Evolutionary conservation across 2,888 invertebrate species (phyloP).

Genomic region (Plebejus anna): DNA sequence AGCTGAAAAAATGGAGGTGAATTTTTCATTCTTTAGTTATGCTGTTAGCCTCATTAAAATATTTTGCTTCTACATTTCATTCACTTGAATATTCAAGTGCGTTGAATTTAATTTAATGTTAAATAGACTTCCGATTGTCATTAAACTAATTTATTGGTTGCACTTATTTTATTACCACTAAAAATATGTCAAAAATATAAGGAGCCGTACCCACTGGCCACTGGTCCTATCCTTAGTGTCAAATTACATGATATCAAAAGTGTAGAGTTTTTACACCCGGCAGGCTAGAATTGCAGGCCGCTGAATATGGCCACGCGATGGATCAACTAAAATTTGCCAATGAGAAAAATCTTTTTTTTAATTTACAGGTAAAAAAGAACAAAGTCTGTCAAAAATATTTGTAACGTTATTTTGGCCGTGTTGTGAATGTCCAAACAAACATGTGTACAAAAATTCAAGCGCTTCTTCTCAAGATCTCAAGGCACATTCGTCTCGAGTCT

Average conservation of each 20-base stretch:
- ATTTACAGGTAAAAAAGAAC: no score
- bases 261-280: no score
- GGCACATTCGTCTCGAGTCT: background rate
- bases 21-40: slow-evolving; percentile 1
- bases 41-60: slow-evolving; percentile 13
- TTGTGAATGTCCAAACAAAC: background rate
- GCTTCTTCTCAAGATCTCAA: background rate
- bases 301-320: background rate
- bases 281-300: no score
- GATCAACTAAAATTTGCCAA: background rate
- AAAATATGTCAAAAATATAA: background rate
- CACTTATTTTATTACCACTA: background rate
- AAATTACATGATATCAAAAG: no score
- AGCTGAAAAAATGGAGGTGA: slow-evolving; percentile 7
- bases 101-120: background rate
- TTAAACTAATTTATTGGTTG: background rate
- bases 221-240: no score
- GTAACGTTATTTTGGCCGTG: background rate
- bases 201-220: background rate
- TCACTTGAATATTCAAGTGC: slow-evolving; percentile 2
- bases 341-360: background rate
- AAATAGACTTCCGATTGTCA: background rate
- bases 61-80: slow-evolving; percentile 8
- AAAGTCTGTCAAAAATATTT: background rate
- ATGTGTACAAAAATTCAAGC: background rate